phyloP scores from a whole-genome alignment of 2,888 invertebrate genomes.

The Leuctra nigra region DNA sequence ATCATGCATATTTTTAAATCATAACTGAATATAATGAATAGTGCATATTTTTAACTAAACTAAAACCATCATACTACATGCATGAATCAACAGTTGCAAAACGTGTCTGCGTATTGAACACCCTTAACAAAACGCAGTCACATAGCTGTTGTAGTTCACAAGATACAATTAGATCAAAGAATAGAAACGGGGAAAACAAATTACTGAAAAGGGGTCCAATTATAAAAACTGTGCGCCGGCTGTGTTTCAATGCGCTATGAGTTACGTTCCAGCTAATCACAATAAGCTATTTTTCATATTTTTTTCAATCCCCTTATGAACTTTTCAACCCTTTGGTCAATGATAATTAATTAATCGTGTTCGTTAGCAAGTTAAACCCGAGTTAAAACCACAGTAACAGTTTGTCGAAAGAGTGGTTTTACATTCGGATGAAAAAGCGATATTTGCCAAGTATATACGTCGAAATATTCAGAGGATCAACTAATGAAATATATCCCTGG shows the following conservation, averaged over 20 bases:
- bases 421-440: too few species aligned
- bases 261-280: neutral
- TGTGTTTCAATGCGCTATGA: neutral
- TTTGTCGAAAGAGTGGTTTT: too few species aligned
- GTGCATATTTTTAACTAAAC: too few species aligned
- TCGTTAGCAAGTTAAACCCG: too few species aligned
- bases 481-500: too few species aligned
- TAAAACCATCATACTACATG: too few species aligned
- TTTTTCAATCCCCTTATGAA: neutral
- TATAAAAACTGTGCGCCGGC: slow-evolving; percentile 10
- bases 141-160: neutral
- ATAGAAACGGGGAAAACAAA: slow-evolving; percentile 13
- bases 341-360: slow-evolving; percentile 5
- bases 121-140: neutral
- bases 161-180: slow-evolving; percentile 14
- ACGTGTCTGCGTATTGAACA: neutral
- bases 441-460: too few species aligned
- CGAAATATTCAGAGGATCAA: too few species aligned
- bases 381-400: too few species aligned
- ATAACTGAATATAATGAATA: too few species aligned
- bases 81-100: too few species aligned
- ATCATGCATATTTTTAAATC: too few species aligned
- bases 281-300: slow-evolving; percentile 1
- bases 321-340: slow-evolving; percentile 1
- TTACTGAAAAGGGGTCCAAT: slow-evolving; percentile 13